Evolutionary conservation across 2,113 vertebrate species (phyloP).

Genomic region (Sporophila hypoxantha): DNA sequence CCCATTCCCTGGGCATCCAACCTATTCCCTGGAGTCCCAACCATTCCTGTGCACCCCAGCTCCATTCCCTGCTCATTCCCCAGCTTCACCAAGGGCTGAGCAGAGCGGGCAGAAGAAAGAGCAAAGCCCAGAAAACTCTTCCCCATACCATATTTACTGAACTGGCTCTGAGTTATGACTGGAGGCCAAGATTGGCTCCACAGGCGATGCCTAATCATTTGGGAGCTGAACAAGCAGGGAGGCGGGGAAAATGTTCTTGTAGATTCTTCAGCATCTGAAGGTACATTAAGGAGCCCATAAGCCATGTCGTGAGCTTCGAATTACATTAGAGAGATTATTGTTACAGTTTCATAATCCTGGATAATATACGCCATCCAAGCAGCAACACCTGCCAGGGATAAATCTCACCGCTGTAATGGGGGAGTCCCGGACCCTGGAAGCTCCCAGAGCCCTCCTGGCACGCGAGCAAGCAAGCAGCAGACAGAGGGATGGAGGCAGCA

Average conservation of each 20-base stretch:
- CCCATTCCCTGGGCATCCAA: no score
- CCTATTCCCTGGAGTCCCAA: no score
- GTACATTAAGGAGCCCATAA: constrained; percentile 86
- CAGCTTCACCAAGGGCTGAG: no score
- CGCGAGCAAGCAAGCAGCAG: constrained; percentile 29
- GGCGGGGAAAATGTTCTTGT: constrained; percentile 77
- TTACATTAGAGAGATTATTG: constrained; percentile 86
- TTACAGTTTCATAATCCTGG: constrained; percentile 85
- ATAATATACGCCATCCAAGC: constrained; percentile 77
- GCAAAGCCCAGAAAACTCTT: constrained; percentile 55
- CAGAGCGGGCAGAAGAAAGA: constrained; percentile 17
- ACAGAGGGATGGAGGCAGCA: constrained; percentile 31
- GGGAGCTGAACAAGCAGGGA: constrained; percentile 75
- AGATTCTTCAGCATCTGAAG: constrained; percentile 85
- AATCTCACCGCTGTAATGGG: constrained; percentile 76
- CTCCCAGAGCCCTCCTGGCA: constrained; percentile 55
- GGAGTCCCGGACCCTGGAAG: constrained; percentile 67
- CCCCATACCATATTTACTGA: constrained; percentile 74
- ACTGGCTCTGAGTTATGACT: constrained; percentile 76
- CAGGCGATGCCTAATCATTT: constrained; percentile 82
- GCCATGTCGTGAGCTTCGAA: constrained; percentile 85
- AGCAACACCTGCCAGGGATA: constrained; percentile 78
- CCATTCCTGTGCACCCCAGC: no score
- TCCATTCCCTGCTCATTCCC: no score
- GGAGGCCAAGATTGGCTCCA: constrained; percentile 73